Percentiles rank a stretch among this genome's conserved stretches.
Conservation (phyloP, 2,113 vertebrate species). For the Nycticorax nycticorax region DNA sequence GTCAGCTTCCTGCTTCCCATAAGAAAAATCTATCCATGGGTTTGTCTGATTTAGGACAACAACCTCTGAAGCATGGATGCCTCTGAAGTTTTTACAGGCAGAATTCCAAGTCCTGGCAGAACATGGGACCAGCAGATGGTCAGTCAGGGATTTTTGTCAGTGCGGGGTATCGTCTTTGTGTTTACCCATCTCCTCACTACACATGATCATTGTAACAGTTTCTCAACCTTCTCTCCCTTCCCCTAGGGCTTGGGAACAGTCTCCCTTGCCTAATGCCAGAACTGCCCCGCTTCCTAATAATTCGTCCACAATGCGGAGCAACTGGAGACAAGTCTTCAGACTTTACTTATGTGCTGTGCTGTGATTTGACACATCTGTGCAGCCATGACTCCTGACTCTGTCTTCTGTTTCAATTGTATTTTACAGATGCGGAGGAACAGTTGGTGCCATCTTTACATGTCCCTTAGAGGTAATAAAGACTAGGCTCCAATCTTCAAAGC, state of each 20-base stretch:
- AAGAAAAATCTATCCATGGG: neutral
- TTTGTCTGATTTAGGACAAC: neutral
- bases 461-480: constrained; percentile 97
- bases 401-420: neutral
- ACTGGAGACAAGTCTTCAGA: neutral
- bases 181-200: neutral
- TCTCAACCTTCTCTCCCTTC: neutral
- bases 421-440: constrained; percentile 91
- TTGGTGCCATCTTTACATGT: constrained; percentile 93
- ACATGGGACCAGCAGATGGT: neutral
- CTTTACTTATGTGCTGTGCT: neutral
- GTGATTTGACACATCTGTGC: neutral
- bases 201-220: neutral
- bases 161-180: neutral
- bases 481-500: constrained; percentile 88
- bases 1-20: constrained; percentile 28
- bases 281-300: neutral
- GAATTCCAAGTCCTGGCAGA: neutral
- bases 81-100: constrained; percentile 3
- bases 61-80: neutral
- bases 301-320: accelerated
- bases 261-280: neutral
- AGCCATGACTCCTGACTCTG: neutral
- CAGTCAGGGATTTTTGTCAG: neutral
- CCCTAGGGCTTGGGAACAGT: neutral